phyloP scores from a whole-genome alignment of 2,797 vertebrate genomes.

The Lates japonicus region DNA sequence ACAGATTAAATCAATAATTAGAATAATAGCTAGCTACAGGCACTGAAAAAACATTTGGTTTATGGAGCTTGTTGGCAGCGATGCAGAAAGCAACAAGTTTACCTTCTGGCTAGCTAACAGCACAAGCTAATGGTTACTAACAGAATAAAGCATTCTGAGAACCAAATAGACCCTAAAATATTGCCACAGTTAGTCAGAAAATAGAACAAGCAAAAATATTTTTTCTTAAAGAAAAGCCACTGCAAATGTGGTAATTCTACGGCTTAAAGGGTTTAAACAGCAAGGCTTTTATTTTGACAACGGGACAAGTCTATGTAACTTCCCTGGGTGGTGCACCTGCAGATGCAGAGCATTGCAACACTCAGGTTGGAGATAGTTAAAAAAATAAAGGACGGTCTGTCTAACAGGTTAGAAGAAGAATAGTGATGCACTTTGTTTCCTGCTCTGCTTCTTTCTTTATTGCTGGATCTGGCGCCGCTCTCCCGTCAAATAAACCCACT shows the following conservation, averaged over 20 bases:
- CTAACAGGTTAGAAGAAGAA: constrained; percentile 34
- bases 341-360: constrained; percentile 2
- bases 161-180: background rate
- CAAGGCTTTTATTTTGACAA: constrained; percentile 12
- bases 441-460: constrained; percentile 38
- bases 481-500: constrained; percentile 59
- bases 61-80: background rate
- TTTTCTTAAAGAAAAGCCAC: background rate
- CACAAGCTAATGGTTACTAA: background rate
- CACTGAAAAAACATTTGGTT: background rate
- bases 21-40: background rate
- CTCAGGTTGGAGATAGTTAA: constrained; percentile 36
- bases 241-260: background rate
- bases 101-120: background rate
- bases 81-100: background rate
- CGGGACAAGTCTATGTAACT: background rate
- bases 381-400: constrained; percentile 46
- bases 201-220: background rate
- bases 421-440: constrained; percentile 25
- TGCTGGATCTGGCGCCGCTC: constrained; percentile 26
- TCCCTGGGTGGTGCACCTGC: constrained; percentile 7
- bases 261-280: background rate
- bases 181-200: background rate
- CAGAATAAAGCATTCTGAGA: background rate
- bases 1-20: background rate